These are phyloP conservation scores for Tiaroga cobitis DNA, from an alignment of 2,797 vertebrate genomes.

Conservation along the genomic window DNA sequence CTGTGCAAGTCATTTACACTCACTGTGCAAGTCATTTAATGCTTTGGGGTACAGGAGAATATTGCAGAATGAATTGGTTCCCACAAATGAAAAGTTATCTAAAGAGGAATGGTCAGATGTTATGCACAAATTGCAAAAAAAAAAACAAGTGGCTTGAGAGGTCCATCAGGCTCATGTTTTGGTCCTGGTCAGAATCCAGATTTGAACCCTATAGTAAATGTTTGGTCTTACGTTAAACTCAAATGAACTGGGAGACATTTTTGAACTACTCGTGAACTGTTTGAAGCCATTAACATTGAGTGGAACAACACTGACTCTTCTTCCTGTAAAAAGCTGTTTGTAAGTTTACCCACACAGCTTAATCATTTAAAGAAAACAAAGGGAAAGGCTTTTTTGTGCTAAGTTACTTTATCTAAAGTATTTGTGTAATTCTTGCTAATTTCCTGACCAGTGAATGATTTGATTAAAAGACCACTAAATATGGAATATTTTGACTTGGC, in stretches of 20 bases:
- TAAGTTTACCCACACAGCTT: too few species aligned
- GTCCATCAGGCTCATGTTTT: not conserved
- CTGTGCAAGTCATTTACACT: too few species aligned
- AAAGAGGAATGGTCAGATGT: not conserved
- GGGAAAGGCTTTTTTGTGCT: too few species aligned
- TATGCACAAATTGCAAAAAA: not conserved
- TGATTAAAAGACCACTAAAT: not conserved
- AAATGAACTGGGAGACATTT: too few species aligned
- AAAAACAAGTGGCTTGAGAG: not conserved
- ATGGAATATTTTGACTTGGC: not conserved
- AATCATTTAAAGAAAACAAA: too few species aligned
- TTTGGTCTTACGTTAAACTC: not conserved
- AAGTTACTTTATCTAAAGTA: too few species aligned
- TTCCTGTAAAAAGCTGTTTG: too few species aligned
- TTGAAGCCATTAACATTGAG: too few species aligned
- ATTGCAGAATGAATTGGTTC: not conserved
- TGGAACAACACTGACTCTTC: too few species aligned
- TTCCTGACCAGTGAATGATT: not conserved
- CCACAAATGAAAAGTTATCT: not conserved
- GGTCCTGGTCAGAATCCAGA: not conserved
- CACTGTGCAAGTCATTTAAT: not conserved
- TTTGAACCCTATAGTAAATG: not conserved
- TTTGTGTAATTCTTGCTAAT: not conserved
- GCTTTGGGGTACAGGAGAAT: not conserved
- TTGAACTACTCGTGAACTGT: too few species aligned